Evolutionary conservation across 2,113 vertebrate species (phyloP).

Genomic region (Willisornis vidua): DNA sequence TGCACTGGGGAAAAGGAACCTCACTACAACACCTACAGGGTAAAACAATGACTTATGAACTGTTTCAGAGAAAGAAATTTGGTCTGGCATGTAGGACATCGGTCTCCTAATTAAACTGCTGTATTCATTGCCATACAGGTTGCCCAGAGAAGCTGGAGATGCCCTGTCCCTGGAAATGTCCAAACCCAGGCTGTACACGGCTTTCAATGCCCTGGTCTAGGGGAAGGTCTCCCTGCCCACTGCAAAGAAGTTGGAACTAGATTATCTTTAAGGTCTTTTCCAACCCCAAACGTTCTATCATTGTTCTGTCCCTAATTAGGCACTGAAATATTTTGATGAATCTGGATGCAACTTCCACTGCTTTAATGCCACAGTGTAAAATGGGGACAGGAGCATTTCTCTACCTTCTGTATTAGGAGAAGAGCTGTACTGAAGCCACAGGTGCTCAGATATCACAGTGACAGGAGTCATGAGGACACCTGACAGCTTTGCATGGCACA

Average conservation of each 20-base stretch:
- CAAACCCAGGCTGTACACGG: neutral
- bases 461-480: neutral
- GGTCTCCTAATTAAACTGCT: neutral
- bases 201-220: neutral
- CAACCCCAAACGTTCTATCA: neutral
- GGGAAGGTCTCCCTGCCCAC: neutral
- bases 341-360: rapidly evolving
- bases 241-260: neutral
- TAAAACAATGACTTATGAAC: neutral
- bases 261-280: neutral
- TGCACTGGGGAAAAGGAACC: neutral
- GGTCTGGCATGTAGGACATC: neutral
- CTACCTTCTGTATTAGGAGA: neutral
- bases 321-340: neutral
- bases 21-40: neutral
- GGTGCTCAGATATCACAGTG: neutral
- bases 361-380: neutral
- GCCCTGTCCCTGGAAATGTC: neutral
- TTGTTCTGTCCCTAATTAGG: neutral
- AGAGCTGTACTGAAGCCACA: neutral
- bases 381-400: neutral
- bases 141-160: neutral
- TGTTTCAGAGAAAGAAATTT: neutral
- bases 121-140: neutral
- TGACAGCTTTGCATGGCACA: neutral